Conservation (phyloP, 2,888 invertebrate species). For the Gnatocerus cornutus region DNA sequence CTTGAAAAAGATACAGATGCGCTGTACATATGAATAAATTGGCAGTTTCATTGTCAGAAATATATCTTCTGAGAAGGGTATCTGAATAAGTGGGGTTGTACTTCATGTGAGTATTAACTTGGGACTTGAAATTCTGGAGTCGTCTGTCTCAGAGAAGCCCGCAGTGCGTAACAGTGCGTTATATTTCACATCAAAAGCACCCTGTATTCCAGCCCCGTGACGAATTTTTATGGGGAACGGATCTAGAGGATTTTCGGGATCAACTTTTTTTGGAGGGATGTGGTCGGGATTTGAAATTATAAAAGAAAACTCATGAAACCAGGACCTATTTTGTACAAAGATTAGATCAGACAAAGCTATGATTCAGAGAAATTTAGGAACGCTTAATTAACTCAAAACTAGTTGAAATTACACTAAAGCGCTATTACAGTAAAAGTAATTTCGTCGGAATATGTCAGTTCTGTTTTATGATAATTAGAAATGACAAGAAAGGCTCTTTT, state of each 20-base stretch:
- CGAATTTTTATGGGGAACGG: background rate
- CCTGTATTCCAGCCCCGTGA: background rate
- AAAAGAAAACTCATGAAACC: too few relatives aligned
- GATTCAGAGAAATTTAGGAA: too few relatives aligned
- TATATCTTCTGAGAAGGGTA: background rate
- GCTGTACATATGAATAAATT: background rate
- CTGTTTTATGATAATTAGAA: too few relatives aligned
- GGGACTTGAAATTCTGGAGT: constrained; percentile 16
- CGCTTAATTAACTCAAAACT: too few relatives aligned
- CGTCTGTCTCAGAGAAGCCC: constrained; percentile 7
- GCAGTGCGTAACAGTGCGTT: constrained; percentile 17
- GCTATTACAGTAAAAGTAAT: too few relatives aligned
- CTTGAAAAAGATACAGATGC: constrained; percentile 1
- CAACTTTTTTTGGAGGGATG: too few relatives aligned
- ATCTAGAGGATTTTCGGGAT: background rate
- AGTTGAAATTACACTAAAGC: too few relatives aligned
- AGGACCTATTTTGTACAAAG: too few relatives aligned
- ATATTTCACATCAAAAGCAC: constrained; percentile 11
- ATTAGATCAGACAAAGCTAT: too few relatives aligned
- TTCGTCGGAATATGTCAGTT: too few relatives aligned
- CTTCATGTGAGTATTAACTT: constrained; percentile 15
- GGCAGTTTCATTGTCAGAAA: background rate
- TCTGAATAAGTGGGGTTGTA: constrained; percentile 3
- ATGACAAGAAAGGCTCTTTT: too few relatives aligned
- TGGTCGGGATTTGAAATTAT: too few relatives aligned